Percentiles rank a stretch among this genome's conserved stretches.
These are phyloP conservation scores for Apostichopus californicus DNA, from an alignment of 35 echinoderm and acorn worm species.

Conservation along the genomic window DNA sequence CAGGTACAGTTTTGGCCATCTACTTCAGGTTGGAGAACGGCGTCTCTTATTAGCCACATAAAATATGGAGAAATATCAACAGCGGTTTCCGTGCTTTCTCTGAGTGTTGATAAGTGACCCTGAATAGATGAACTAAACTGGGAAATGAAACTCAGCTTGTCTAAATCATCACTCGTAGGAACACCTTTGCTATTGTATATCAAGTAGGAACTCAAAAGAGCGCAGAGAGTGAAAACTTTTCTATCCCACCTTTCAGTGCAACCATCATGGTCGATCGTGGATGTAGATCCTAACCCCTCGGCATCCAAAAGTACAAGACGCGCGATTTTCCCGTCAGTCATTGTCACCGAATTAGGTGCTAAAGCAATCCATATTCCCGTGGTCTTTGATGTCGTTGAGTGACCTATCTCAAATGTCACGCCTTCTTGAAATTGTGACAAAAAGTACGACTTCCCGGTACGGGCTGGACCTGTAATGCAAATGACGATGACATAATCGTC, in stretches of 20 bases:
- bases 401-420: slow-evolving; percentile 2
- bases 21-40: neutral
- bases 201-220: slow-evolving; percentile 13
- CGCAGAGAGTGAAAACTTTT: neutral
- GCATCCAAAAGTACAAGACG: neutral
- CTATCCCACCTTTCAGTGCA: neutral
- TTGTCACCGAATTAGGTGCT: neutral
- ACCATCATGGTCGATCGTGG: neutral
- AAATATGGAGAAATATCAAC: slow-evolving; percentile 19
- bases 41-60: slow-evolving; percentile 21
- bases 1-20: neutral
- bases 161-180: neutral
- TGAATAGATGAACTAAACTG: neutral
- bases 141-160: neutral
- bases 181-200: neutral
- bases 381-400: neutral
- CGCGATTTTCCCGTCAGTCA: neutral
- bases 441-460: slow-evolving; percentile 22
- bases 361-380: slow-evolving; percentile 6
- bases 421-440: neutral
- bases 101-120: neutral
- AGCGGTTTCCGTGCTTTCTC: neutral
- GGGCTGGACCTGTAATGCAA: slow-evolving; percentile 1
- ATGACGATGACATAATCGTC: neutral
- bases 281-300: neutral